Percentiles rank a stretch among this genome's conserved stretches.
These are phyloP conservation scores for Drosophila oshimai DNA, from an alignment of 1,140 invertebrate species.

Conservation along the genomic window DNA sequence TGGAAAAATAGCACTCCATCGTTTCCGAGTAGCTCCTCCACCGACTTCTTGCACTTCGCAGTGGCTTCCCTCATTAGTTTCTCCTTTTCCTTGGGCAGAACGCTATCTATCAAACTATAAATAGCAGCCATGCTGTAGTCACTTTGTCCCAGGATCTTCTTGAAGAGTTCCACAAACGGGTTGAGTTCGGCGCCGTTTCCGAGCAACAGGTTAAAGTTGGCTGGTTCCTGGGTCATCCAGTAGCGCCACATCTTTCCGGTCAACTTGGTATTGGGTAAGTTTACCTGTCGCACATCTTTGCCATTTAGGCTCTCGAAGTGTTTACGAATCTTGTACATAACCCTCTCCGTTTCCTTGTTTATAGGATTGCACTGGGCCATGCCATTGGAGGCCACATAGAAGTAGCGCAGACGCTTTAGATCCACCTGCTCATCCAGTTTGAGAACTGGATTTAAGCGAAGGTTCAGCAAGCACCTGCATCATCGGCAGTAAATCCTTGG, in stretches of 20 bases:
- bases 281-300: conserved; percentile 73
- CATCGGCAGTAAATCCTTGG: conserved; percentile 89
- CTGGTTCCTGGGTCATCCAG: conserved; percentile 88
- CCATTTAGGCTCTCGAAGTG: conserved; percentile 60
- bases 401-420: conserved; percentile 88
- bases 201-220: conserved; percentile 86
- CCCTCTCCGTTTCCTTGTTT: conserved; percentile 86
- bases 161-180: conserved; percentile 84
- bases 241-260: conserved; percentile 88
- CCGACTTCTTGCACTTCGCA: conserved; percentile 84
- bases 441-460: conserved; percentile 56
- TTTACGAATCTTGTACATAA: conserved; percentile 84
- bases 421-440: conserved; percentile 85
- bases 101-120: conserved; percentile 86
- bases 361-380: conserved; percentile 89
- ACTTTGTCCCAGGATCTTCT: conserved; percentile 85
- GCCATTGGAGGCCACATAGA: conserved; percentile 89
- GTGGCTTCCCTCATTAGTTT: conserved; percentile 86
- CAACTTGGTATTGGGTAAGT: conserved; percentile 85
- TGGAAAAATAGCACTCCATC: conserved; percentile 94
- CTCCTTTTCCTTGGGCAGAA: conserved; percentile 86
- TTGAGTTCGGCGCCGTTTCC: conserved; percentile 85
- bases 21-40: conserved; percentile 88
- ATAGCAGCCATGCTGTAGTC: conserved; percentile 87
- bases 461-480: conserved; percentile 84